Evolutionary conservation across 2,888 invertebrate species (phyloP).

Genomic region (Eurois occulta): DNA sequence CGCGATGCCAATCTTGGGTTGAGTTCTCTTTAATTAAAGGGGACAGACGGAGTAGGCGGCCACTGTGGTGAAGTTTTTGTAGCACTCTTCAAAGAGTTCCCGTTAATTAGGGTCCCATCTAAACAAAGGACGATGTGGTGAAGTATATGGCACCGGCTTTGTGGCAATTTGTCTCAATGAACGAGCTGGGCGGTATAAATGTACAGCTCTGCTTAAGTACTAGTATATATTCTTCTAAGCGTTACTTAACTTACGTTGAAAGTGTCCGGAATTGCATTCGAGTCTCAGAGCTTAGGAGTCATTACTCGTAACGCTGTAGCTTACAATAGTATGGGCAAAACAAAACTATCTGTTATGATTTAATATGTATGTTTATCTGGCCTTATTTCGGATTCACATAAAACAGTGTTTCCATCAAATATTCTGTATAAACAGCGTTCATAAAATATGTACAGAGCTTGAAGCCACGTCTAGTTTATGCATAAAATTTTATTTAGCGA

Average conservation of each 20-base stretch:
- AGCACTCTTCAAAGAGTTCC: constrained; percentile 74
- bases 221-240: constrained; percentile 63
- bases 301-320: constrained; percentile 21
- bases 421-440: constrained; percentile 81
- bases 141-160: constrained; percentile 57
- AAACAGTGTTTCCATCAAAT: constrained; percentile 77
- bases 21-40: constrained; percentile 74
- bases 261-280: constrained; percentile 43
- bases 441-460: constrained; percentile 81
- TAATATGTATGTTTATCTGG: constrained; percentile 61
- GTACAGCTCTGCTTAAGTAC: constrained; percentile 59
- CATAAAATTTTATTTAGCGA: constrained; percentile 69
- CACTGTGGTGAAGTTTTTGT: constrained; percentile 70
- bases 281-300: constrained; percentile 25
- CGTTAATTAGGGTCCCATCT: constrained; percentile 78
- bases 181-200: constrained; percentile 66
- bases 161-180: constrained; percentile 69
- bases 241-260: constrained; percentile 52
- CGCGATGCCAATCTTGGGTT: constrained; percentile 61
- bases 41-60: constrained; percentile 59
- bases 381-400: constrained; percentile 69
- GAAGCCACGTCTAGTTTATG: constrained; percentile 68
- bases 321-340: constrained; percentile 17
- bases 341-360: constrained; percentile 37
- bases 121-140: constrained; percentile 72